Evolutionary conservation across 37 sponge, comb jelly and placozoan species (phyloP), one percentile per base, ranked within the genome.

Genomic region (Bolinopsis microptera): DNA sequence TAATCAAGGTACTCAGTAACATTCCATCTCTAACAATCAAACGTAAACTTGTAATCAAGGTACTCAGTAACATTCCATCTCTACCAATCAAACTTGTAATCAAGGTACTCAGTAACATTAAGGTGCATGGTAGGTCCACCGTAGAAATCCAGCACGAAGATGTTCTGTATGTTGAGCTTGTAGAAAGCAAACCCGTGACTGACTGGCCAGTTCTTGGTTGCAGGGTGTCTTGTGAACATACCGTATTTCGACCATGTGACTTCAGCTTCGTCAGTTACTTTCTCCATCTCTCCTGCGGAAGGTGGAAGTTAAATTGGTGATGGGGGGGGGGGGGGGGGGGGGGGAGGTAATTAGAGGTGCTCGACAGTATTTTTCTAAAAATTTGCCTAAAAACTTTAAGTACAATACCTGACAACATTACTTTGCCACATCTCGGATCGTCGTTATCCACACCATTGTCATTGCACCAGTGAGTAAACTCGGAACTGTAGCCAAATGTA

Each of bases 281-380:
- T 41, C 90, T 86, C 90, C 35, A 86, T 41, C 61, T 86, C 90
- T 22, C 90, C 90, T 86, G 82, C 2, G 68, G 9, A 18, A 21
- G 68, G 68, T 61, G n/a, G n/a, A n/a, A n/a, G n/a, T n/a, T n/a
- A n/a, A n/a, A n/a, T n/a, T n/a, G 68, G 21, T 22, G 68, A 21
- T 22, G 21, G 21, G 68, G 68, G 68, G 21, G 68, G 21, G 68
- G 68, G 21, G 68, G 68, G 21, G 21, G 68, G n/a, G n/a, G n/a
- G 21, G 68, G 68, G 13, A 22, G 21, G 68, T 21, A 67, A 67
- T 13, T 67, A 22, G 68, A 21, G 21, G 68, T 22, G 21, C n/a
- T n/a, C n/a, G n/a, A n/a, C n/a, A n/a, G n/a, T n/a, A n/a, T n/a
- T n/a, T n/a, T n/a, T n/a, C n/a, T n/a, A n/a, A n/a, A n/a, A n/a